Evolutionary conservation across 2,113 vertebrate species (phyloP).

Genomic region (Edolisoma coerulescens): DNA sequence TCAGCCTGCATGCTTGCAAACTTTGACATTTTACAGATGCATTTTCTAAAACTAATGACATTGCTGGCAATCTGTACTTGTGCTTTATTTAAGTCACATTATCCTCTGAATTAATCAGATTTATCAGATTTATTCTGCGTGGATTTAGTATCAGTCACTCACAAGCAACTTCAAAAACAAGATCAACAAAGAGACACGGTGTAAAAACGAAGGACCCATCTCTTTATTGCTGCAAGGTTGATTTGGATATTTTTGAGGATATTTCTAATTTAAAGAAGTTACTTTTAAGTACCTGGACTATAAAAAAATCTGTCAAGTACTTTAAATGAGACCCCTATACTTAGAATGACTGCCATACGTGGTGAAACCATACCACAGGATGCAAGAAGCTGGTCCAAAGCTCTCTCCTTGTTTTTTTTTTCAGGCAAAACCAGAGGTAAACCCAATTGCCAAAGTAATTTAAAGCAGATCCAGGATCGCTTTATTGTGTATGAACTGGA

Average conservation of each 20-base stretch:
- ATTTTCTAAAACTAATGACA: neutral
- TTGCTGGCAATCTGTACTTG: neutral
- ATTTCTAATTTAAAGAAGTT: neutral
- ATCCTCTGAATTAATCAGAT: slow-evolving; percentile 47
- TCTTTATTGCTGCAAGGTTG: neutral
- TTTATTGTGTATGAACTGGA: neutral
- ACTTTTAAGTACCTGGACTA: neutral
- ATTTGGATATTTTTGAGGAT: neutral
- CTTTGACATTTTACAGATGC: neutral
- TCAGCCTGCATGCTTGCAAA: neutral
- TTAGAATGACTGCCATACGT: neutral
- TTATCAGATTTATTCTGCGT: slow-evolving; percentile 9
- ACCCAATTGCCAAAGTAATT: neutral
- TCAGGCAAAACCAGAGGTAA: neutral
- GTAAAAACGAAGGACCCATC: neutral
- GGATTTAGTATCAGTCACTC: neutral
- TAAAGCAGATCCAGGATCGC: neutral
- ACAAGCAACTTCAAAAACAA: neutral
- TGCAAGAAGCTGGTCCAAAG: neutral
- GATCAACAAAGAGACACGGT: neutral
- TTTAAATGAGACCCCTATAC: neutral
- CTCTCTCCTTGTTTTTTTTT: neutral
- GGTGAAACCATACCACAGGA: neutral
- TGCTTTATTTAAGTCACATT: neutral
- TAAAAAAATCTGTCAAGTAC: neutral